Base-by-base conservation (phyloP, 2,797 vertebrate species). In the Propithecus deckenii region DNA sequence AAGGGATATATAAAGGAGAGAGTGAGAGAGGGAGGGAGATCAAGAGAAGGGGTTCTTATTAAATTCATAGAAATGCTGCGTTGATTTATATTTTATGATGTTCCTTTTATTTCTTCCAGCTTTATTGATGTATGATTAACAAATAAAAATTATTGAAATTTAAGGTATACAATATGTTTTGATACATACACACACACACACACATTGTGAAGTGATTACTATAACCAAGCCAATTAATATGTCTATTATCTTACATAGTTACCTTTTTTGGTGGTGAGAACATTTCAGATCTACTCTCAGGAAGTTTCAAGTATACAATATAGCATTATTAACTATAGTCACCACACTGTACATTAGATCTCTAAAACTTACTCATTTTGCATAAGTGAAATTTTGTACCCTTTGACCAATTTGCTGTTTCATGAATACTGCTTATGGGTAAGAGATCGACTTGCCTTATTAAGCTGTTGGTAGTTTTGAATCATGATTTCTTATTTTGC, bases 401-500 rank as follows among this genome's bases (percentile, higher is more conserved):
- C n/a, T 69, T 86, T 69, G 48, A 72, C 17, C 67, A 55, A 4
- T 71, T 41, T 88, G 41, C 63, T 65, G 3, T 76, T 91, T 94
- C 48, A 87, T 2, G 20, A 48, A 38, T 71, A 61, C 20, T 69
- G 2, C 35, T 80, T 93, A 30, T 50, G 43, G 85, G 35, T 86
- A 86, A 72, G 28, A 78, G 14, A 43, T 61, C 90, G 48, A 89
- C 2, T 85, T 38, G 25, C 14, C 59, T 52, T 80, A 61, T 86
- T 94, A 72, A 91, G 25, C 4, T 86, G 1, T 79, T 72, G 55
- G 30, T 71, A 71, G 5, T 75, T 55, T 90, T 72, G 43, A 75
- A 25, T 93, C 22, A 57, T 93, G 91, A 43, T 75, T 95, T 95
- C 75, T 95, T 86, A 84, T 67, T 97, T 93, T 93, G 30, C 22